Percentiles rank a stretch among this genome's conserved stretches.
These are phyloP conservation scores for Hoplodrina blanda DNA, from an alignment of 2,888 invertebrate species.

Conservation along the genomic window DNA sequence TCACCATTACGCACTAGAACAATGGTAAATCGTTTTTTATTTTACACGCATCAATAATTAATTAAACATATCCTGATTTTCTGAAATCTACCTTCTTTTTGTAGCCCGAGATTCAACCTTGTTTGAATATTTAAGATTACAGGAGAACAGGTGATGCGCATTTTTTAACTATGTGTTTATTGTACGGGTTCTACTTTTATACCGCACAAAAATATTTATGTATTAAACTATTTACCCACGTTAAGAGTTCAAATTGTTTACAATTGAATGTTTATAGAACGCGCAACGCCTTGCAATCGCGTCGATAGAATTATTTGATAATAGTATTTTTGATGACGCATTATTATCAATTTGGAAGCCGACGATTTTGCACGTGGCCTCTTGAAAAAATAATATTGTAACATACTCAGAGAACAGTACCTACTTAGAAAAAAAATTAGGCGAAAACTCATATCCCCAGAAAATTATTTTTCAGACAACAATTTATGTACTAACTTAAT, in stretches of 20 bases:
- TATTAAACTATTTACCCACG: conserved; percentile 51
- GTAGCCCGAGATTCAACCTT: conserved; percentile 5
- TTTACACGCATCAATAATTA: conserved; percentile 42
- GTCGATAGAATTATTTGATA: conserved; percentile 58
- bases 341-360: conserved; percentile 31
- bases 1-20: conserved; percentile 66
- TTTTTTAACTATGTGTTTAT: conserved; percentile 63
- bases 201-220: conserved; percentile 63
- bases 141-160: conserved; percentile 50
- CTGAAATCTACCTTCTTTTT: conserved; percentile 58
- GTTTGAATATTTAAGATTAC: conserved; percentile 31
- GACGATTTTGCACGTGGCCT: conserved; percentile 22
- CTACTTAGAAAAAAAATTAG: background rate
- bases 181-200: conserved; percentile 63
- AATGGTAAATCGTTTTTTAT: conserved; percentile 44
- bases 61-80: conserved; percentile 44
- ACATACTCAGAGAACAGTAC: background rate
- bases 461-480: background rate
- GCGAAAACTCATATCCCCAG: background rate
- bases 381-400: conserved; percentile 1
- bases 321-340: conserved; percentile 50
- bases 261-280: conserved; percentile 61
- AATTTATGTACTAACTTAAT: background rate
- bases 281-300: conserved; percentile 53
- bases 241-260: conserved; percentile 59